Evolutionary conservation across 2,888 invertebrate genomes (phyloP), one percentile per base, ranked within the genome.

Genomic region (Pheosia gnoma): DNA sequence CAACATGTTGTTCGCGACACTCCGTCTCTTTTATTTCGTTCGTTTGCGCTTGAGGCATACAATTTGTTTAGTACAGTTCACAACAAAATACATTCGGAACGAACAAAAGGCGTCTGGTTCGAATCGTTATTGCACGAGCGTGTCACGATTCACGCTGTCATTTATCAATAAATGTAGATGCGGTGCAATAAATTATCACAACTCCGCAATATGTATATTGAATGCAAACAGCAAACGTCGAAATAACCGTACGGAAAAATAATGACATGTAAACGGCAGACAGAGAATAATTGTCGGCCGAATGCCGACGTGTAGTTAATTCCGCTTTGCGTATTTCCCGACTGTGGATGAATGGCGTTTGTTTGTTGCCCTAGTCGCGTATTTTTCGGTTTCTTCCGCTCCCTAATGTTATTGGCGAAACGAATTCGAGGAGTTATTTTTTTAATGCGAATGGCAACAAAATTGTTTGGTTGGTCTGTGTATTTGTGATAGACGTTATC

Each of bases 161-260:
- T 86, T 83, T 84, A 86, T 87, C 85, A 87, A 87, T 86, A 85
- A 86, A 86, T 82, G 81, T 81, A 79, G 83, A 85, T 84, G 83
- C 78, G 83, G 78, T 77, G 70, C 83, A 78, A 87, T 88, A 87
- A 87, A 87, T 89, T 87, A 87, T 84, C 80, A 78, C 74, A 70
- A 78, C 67, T 72, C 77, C 75, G 82, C 84, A 82, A 85, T 87
- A 86, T 85, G 83, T 76, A 74, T 75, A 77, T 68, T 71, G 77
- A 78, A 81, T 77, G 82, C 84, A 86, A 86, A 86, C 83, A 87
- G 80, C 79, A 81, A 75, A 79, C 81, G 69, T 74, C 81, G 81
- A 86, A 89, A 89, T 89, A 87, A 89, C 86, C 83, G 71, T 77
- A 76, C 39, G 77, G 85, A 87, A 89, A 90, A 88, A 89, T 85